Conservation (phyloP, 2,113 vertebrate species). For the Mus musculus region DNA sequence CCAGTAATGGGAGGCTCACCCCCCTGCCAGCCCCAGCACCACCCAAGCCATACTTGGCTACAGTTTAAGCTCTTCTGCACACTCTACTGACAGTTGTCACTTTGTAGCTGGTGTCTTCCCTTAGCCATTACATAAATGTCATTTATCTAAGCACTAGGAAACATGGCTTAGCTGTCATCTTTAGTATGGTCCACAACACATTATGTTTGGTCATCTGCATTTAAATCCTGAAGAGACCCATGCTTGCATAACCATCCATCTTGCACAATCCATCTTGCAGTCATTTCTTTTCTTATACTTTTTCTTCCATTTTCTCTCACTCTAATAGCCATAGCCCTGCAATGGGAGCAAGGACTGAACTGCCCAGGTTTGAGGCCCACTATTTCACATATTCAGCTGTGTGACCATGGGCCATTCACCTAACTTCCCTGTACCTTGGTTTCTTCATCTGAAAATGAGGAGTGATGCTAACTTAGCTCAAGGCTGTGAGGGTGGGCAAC, state of each 20-base stretch:
- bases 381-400: not conserved
- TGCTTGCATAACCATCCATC: not conserved
- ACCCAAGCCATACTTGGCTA: not conserved
- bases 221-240: not conserved
- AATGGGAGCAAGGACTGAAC: not conserved
- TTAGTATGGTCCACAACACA: not conserved
- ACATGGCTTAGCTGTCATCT: not conserved
- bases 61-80: not conserved
- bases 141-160: not conserved
- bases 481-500: not conserved
- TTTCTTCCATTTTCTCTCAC: not conserved
- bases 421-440: not conserved
- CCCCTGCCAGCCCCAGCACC: not conserved
- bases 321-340: not conserved
- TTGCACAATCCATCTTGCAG: not conserved
- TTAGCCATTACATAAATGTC: not conserved
- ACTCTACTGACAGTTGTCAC: not conserved
- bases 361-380: not conserved
- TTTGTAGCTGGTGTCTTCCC: not conserved
- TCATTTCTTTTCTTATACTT: not conserved
- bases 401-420: not conserved
- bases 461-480: not conserved
- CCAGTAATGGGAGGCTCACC: not conserved
- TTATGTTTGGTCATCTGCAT: not conserved
- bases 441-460: constrained; percentile 27